Conservation (phyloP, 2,888 invertebrate species). For the Synanthedon andrenaeformis region DNA sequence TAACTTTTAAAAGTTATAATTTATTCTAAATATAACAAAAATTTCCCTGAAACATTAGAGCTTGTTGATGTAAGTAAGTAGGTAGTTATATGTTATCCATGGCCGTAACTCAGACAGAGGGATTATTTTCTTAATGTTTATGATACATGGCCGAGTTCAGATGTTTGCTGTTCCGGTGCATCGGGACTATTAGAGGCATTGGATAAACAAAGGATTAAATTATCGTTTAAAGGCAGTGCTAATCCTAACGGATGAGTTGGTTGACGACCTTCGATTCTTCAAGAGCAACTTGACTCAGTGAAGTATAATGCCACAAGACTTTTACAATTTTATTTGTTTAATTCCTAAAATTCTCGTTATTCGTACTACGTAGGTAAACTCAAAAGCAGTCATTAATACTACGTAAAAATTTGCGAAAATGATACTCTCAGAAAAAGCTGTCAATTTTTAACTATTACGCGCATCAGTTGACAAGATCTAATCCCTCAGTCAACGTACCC, state of each 20-base stretch:
- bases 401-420: no score
- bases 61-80: constrained; percentile 19
- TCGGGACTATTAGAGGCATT: constrained; percentile 59
- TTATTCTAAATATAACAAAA: constrained; percentile 22
- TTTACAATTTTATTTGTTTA: neutral
- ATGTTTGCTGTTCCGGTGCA: constrained; percentile 48
- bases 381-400: no score
- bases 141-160: constrained; percentile 57
- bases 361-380: no score
- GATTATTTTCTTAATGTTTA: constrained; percentile 63
- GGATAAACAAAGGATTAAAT: constrained; percentile 68
- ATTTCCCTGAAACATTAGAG: constrained; percentile 33
- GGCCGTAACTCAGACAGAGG: constrained; percentile 47
- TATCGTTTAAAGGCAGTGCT: constrained; percentile 61
- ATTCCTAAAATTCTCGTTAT: neutral
- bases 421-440: no score
- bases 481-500: no score
- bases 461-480: no score
- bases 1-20: constrained; percentile 20
- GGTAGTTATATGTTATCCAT: constrained; percentile 11
- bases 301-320: neutral
- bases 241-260: constrained; percentile 64
- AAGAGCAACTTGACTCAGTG: constrained; percentile 5
- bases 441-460: no score
- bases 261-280: constrained; percentile 56